phyloP scores from a whole-genome alignment of 2,888 invertebrate genomes.

The Spilosoma lubricipeda region DNA sequence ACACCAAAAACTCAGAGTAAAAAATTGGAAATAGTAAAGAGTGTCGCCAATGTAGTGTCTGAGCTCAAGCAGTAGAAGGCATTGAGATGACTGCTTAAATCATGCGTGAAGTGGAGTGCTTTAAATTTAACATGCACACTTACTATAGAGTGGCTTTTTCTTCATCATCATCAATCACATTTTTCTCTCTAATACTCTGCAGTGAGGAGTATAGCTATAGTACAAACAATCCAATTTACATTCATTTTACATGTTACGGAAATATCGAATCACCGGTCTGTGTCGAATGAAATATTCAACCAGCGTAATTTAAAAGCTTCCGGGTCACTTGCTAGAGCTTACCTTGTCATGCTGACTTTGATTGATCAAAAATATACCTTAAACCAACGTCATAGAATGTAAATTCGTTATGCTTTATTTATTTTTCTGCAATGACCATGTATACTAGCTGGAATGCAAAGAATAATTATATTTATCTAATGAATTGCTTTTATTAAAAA shows the following conservation, averaged over 20 bases:
- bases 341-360: conserved; percentile 61
- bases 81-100: too few species aligned
- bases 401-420: conserved; percentile 14
- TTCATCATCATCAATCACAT: background rate
- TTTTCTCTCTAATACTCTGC: conserved; percentile 10
- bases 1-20: too few species aligned
- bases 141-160: too few species aligned
- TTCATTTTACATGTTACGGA: conserved; percentile 54
- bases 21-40: too few species aligned
- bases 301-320: conserved; percentile 75
- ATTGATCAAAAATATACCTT: conserved; percentile 61
- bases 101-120: too few species aligned
- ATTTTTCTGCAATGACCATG: conserved; percentile 5
- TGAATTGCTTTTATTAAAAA: background rate
- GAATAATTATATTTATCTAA: conserved; percentile 23
- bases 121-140: too few species aligned
- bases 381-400: conserved; percentile 50
- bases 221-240: conserved; percentile 27
- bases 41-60: too few species aligned
- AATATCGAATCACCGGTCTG: conserved; percentile 63
- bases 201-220: conserved; percentile 5
- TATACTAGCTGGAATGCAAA: conserved; percentile 23
- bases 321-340: conserved; percentile 68
- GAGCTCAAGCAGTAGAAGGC: too few species aligned
- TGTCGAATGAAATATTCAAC: conserved; percentile 75